Percentiles rank a stretch among this genome's conserved stretches.
phyloP scores from a whole-genome alignment of 2,797 vertebrate species.

The Geotrypetes seraphini region DNA sequence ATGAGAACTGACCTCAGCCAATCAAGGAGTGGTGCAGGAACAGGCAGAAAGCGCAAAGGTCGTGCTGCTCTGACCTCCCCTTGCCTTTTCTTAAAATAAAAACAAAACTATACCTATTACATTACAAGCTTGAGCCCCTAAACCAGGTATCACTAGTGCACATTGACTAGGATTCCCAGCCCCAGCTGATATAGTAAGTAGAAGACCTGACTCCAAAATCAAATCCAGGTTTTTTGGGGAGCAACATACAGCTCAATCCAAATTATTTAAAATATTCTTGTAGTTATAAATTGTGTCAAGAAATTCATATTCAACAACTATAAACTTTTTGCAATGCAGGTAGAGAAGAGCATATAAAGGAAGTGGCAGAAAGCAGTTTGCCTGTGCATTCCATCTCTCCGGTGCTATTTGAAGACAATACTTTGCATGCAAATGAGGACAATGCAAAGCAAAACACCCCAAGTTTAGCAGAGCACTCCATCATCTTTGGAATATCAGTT shows the following conservation, averaged over 20 bases:
- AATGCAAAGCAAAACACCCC: conserved; percentile 18
- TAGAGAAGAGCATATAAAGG: not conserved
- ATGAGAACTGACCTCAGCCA: no score
- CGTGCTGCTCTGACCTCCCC: no score
- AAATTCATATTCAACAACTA: not conserved
- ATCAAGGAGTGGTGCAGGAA: no score
- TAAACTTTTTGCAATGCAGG: conserved; percentile 18
- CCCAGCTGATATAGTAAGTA: no score
- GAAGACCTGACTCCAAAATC: no score
- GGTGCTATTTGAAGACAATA: conserved; percentile 76
- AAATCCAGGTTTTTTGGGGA: conserved; percentile 1
- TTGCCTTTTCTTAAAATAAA: no score
- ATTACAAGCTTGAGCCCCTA: no score
- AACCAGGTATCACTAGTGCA: no score
- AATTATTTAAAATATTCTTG: not conserved
- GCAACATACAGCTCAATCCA: not conserved
- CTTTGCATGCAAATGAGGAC: conserved; percentile 13
- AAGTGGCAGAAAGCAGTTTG: conserved; percentile 10
- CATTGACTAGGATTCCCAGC: no score
- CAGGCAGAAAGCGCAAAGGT: no score
- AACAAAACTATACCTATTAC: no score
- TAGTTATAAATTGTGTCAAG: not conserved
- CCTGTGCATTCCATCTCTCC: conserved; percentile 54
- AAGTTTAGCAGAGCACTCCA: conserved; percentile 11
- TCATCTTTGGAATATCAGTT: conserved; percentile 76